Percentiles rank a stretch among this genome's conserved stretches.
These are phyloP conservation scores for Lucilia sericata DNA, from an alignment of 1,140 invertebrate species.

Conservation along the genomic window DNA sequence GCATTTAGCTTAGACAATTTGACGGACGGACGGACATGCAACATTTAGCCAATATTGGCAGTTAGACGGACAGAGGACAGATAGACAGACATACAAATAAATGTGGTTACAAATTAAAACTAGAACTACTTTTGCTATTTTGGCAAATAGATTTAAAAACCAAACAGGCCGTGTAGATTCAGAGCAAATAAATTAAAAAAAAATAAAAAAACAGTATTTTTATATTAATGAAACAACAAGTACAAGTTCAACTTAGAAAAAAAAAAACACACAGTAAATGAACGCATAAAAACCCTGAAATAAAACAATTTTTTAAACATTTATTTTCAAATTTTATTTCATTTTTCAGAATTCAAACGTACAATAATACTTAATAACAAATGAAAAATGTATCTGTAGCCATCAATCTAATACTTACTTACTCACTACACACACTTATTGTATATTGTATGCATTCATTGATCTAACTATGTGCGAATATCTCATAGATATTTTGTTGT, in stretches of 20 bases:
- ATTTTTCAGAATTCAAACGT: conserved; percentile 3
- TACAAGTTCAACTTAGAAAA: neutral
- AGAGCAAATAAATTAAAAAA: too few species aligned
- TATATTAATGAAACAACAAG: conserved; percentile 5
- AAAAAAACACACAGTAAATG: neutral
- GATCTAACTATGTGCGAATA: neutral
- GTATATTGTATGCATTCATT: neutral
- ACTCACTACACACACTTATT: neutral
- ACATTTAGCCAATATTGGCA: neutral
- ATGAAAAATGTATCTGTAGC: neutral
- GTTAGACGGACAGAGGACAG: neutral
- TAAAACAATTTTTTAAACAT: conserved; percentile 3
- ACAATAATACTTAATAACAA: neutral
- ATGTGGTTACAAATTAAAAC: conserved; percentile 29
- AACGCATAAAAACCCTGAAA: conserved; percentile 26
- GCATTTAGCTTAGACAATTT: neutral
- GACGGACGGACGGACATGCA: neutral
- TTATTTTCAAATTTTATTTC: neutral
- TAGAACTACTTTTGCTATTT: conserved; percentile 41
- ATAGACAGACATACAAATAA: neutral
- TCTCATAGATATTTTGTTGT: neutral
- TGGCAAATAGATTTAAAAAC: conserved; percentile 29
- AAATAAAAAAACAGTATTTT: neutral
- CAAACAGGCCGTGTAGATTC: neutral
- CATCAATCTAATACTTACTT: neutral